Base-by-base conservation (phyloP, 2,113 vertebrate species). In the Nothobranchius furzeri region DNA sequence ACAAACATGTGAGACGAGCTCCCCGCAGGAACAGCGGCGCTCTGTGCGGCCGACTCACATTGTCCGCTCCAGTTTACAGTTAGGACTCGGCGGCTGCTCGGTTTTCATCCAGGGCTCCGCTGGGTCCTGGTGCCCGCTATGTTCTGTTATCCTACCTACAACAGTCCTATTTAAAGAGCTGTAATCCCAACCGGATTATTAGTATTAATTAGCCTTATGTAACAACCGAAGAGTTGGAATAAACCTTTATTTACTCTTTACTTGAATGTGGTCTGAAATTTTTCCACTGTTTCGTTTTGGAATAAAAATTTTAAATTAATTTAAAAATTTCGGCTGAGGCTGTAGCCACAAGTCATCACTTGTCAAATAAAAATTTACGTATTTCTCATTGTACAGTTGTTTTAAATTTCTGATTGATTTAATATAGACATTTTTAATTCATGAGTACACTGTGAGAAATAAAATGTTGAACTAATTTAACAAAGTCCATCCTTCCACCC, bases 81-180 rank as follows among this genome's bases (percentile, higher is more conserved):
- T 74, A n/a, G 48, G 68, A 54, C 30, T 30, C 30, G 30, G 30
- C 30, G 48, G 56, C 58, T 57, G 62, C 70, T 15, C 47, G 17
- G 12, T 61, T 60, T 1, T 47, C 35, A 20, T 9, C 50, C 66
- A 4, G 30, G 5, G 8, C 48, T 40, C 45, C 68, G 0, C 82
- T 3, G 73, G 88, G 89, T 90, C 89, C 82, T 85, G 88, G 64
- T 13, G 81, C 74, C 25, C 2, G 55, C 4, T 6, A 1, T 0
- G 3, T 60, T 72, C 49, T 12, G 15, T 55, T 36, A 49, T 48
- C 15, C 30, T 20, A 20, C 20, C 20, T 14, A 36, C 25, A 8
- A 14, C 14, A 36, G 6, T 63, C 45, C 54, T 42, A 51, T 51
- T 63, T 51, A 47, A 24, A 36, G 48, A 63, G 36, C 20, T 15